Evolutionary conservation across 2,113 vertebrate species (phyloP), one percentile per base, ranked within the genome.

Genomic region (Cyphomyrus discorhynchus): DNA sequence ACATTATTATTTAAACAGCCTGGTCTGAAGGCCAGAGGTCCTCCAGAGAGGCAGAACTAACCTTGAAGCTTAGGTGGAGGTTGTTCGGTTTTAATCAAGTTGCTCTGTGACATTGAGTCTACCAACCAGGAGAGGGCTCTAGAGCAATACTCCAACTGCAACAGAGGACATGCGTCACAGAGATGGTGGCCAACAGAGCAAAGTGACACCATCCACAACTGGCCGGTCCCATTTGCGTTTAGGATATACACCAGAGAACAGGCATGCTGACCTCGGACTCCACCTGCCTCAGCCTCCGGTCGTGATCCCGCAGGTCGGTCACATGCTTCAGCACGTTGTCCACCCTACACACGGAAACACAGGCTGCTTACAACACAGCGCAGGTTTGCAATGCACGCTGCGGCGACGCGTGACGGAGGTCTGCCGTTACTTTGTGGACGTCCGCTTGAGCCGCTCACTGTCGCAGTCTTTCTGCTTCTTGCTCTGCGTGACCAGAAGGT

Each of bases 141-240:
- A 88, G 93, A 95, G 91, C 97, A 97, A 85, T 96, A 96, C 84
- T 96, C 96, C 93, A 97, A 77, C 97, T 98, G 90, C 5, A 50
- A 87, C 52, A 46, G 4, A 77, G 74, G 39, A 3, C 1, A 3
- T 80, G n/a, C 2, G 5, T 2, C 5, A 86, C n/a, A 89, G 24
- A 56, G 13, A 46, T n/a, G 31, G 66, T 19, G 53, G 52, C 74
- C 35, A 42, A 17, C 17, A 88, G 35, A 82, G 53, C 50, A 46
- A 62, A 88, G 5, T 21, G 13, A n/a, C 0, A 93, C 93, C 84
- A 95, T 90, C 94, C 94, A 94, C 50, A 87, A 19, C 5, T 19
- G 19, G n/a, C 31, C n/a, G 4, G n/a, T 87, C 31, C 52, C 2
- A 87, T 86, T 13, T 49, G 83, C 19, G 0, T 31, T 53, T 56